Base-by-base conservation (phyloP, 2,797 vertebrate genomes). In the Ceryle rudis region DNA sequence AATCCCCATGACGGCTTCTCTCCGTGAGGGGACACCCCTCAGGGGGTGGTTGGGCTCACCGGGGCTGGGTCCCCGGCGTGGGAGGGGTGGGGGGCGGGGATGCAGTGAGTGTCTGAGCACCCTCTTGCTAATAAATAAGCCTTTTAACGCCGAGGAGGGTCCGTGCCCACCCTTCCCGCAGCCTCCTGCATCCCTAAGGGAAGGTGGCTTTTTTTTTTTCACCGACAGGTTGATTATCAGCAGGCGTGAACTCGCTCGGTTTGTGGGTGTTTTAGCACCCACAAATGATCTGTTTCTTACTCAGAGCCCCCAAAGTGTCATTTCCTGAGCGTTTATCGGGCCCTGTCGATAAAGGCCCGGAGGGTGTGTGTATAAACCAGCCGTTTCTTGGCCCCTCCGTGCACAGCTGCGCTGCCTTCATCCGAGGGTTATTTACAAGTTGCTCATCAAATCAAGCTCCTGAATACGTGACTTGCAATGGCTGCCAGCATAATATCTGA, bases 321-420 rank as follows among this genome's bases (percentile, higher is more conserved):
- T 86, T 95, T 86, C 73, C 73, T 31, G 81, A 60, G 16, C 29
- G 57, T 41, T 66, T 75, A 2, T 55, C 7, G 1, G 8, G 10
- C 10, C 2, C 1, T 0, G 5, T 26, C 12, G 60, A 39, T 71
- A 41, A 58, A 42, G 6, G 3, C 37, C 31, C 0, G 1, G 31
- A 22, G 86, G 60, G 52, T 62, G 51, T 39, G n/a, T 17, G 33
- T 8, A 2, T 25, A 7, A 21, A 44, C 39, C 62, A 46, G 79
- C 64, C 46, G 22, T 42, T 57, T 39, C 58, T 72, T 33, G 49
- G 35, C 58, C 1, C 0, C 20, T 7, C 19, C 16, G 14, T 25
- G 39, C 62, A 44, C 58, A 33, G 31, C 51, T 57, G 1, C 5
- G 14, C 31, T 29, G 23, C 3, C 4, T 28, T 29, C 37, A 4